A percentile compares a stretch with the other conserved stretches of the same genome.
These are phyloP conservation scores for Ctena decussata DNA, from an alignment of 2,888 invertebrate species.

Conservation along the genomic window DNA sequence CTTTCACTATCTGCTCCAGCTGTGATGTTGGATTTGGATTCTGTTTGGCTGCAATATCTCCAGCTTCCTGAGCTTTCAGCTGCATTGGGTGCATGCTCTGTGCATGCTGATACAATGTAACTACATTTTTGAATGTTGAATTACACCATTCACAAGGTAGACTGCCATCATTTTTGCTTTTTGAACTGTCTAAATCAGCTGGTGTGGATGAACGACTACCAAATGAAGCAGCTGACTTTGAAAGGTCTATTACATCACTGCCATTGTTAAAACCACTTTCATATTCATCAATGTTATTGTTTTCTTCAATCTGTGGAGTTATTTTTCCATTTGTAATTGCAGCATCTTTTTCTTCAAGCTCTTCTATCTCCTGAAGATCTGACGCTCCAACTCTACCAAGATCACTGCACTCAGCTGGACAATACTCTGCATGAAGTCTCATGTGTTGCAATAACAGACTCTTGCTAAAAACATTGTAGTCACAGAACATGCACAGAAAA, in stretches of 20 bases:
- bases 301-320: constrained; percentile 45
- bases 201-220: constrained; percentile 43
- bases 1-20: constrained; percentile 59
- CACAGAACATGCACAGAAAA: constrained; percentile 79
- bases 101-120: constrained; percentile 82
- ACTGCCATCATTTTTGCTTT: constrained; percentile 33
- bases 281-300: constrained; percentile 61
- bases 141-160: constrained; percentile 83
- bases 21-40: constrained; percentile 52
- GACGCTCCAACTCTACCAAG: constrained; percentile 47
- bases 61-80: constrained; percentile 77
- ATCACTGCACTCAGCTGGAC: constrained; percentile 73
- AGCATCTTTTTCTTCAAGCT: constrained; percentile 59
- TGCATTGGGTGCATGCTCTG: constrained; percentile 78
- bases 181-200: constrained; percentile 2
- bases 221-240: background rate
- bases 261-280: constrained; percentile 51
- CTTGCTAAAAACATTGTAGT: constrained; percentile 77
- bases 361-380: constrained; percentile 63
- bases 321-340: constrained; percentile 45
- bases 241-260: constrained; percentile 29
- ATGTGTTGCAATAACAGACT: constrained; percentile 80
- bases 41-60: constrained; percentile 62
- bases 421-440: constrained; percentile 77
- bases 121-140: constrained; percentile 78